Evolutionary conservation across 2,797 vertebrate genomes (phyloP).

Genomic region (Austrolebias charrua): DNA sequence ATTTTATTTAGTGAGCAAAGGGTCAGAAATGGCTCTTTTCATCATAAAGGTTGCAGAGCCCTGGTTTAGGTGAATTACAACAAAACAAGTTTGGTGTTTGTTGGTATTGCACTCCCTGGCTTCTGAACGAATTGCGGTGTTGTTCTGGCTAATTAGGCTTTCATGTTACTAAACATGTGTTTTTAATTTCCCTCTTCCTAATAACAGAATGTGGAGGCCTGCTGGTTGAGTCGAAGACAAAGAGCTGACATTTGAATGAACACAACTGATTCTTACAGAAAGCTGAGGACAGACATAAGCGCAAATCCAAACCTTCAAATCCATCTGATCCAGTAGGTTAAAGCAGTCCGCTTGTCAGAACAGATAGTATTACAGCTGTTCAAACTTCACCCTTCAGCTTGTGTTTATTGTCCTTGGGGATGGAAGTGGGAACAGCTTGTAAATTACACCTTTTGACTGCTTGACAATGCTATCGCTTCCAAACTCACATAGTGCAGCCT

Average conservation of each 20-base stretch:
- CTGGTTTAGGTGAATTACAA: constrained; percentile 12
- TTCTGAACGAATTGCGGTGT: constrained; percentile 62
- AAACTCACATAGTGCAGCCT: constrained; percentile 46
- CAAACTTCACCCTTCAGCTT: constrained; percentile 28
- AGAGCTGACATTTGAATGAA: constrained; percentile 42
- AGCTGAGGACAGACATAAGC: constrained; percentile 13
- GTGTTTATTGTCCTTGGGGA: constrained; percentile 46
- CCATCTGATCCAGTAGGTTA: constrained; percentile 10
- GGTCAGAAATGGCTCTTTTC: too few relatives aligned
- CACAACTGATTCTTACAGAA: constrained; percentile 44
- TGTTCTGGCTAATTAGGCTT: constrained; percentile 67
- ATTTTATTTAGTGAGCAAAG: too few relatives aligned
- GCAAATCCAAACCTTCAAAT: constrained; percentile 25
- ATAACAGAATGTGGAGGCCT: constrained; percentile 39
- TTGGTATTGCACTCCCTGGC: constrained; percentile 52
- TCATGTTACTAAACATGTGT: constrained; percentile 71
- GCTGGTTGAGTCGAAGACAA: constrained; percentile 48
- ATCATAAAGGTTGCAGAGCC: too few relatives aligned
- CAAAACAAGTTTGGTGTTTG: constrained; percentile 30
- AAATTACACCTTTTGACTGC: constrained; percentile 66
- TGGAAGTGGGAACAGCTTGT: constrained; percentile 52
- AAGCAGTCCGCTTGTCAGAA: constrained; percentile 30
- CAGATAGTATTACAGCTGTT: constrained; percentile 63
- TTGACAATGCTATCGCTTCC: constrained; percentile 43
- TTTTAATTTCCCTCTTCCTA: constrained; percentile 65